Base-by-base conservation (phyloP, 1,140 invertebrate genomes). In the Triops cancriformis region DNA sequence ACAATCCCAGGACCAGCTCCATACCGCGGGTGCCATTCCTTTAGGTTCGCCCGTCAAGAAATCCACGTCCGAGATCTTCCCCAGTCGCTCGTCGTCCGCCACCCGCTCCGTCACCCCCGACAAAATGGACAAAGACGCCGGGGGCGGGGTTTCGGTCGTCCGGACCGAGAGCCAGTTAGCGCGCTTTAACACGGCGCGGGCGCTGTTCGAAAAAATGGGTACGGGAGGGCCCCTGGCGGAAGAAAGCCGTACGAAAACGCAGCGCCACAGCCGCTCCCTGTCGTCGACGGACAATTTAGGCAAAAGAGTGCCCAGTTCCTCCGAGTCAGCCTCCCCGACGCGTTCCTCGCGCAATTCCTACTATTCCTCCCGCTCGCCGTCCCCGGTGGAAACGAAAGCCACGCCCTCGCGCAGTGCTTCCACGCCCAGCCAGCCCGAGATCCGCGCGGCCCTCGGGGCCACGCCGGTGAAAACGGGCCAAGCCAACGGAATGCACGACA, bases 191-290 rank as follows among this genome's bases (percentile, higher is more conserved):
- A 95, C 93, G 84, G 95, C 95, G 0, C 87, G 94, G 42, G 95
- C 95, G 28, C 87, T 98, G 27, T 97, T 98, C 85, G 95, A 97
- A 84, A 95, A 95, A 82, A 87, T 97, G 77, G 94, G 94, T 27
- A 91, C 92, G 78, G 91, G 51, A 18, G 93, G 80, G 90, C 90
- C 82, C 11, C 10, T 64, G 5, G 23, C 2, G 0, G 51, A 64
- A 23, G 51, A 64, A 18, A 64, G 18, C 18, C 51, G 51, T 6
- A 64, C 10, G 6, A 64, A 42, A 73, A 37, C 45, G n/a, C 26
- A 18, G 26, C 64, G 72, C 42, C 42, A 45, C 43, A 64, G 75
- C 42, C 72, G n/a, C 28, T 73, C 31, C 72, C 37, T 74, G 73
- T 73, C n/a, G 18, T 31, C 72, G 42, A 73, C 28, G 72, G 74